Conservation (phyloP, 2,113 vertebrate genomes). For the Vicugna pacos region DNA sequence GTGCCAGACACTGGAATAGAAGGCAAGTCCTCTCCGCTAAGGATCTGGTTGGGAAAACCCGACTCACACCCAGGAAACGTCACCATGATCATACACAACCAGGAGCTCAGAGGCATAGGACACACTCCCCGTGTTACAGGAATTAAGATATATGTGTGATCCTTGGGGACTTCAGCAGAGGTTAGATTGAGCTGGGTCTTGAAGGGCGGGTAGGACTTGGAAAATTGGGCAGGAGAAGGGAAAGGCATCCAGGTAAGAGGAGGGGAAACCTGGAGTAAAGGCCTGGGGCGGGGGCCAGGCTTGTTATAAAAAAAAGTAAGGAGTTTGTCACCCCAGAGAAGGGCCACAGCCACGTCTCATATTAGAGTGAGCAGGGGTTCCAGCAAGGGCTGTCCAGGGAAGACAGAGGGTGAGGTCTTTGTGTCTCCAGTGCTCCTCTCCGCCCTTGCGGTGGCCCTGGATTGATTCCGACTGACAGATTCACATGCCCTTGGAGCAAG, state of each 20-base stretch:
- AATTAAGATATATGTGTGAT: background rate
- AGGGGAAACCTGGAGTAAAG: background rate
- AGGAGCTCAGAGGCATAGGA: background rate
- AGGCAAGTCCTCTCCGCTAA: background rate
- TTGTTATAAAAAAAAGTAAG: background rate
- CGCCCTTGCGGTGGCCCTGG: background rate
- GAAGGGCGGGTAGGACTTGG: background rate
- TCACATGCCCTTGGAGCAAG: background rate
- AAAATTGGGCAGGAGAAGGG: background rate
- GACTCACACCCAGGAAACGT: background rate
- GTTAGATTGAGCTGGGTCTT: background rate
- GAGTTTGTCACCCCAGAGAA: background rate
- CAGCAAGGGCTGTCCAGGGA: background rate
- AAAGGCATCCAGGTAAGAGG: background rate
- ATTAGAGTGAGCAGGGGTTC: background rate
- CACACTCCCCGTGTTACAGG: background rate
- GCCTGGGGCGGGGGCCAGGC: background rate
- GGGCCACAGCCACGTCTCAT: background rate
- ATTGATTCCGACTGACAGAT: background rate
- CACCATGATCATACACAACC: background rate
- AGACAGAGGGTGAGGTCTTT: too few relatives aligned
- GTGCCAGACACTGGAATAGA: background rate
- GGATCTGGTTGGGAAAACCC: slow-evolving; percentile 12
- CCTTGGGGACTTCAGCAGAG: background rate
- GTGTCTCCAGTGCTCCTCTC: background rate